These are phyloP conservation scores for Acipenser transmontanus DNA, from an alignment of 2,797 vertebrate genomes.

Conservation along the genomic window DNA sequence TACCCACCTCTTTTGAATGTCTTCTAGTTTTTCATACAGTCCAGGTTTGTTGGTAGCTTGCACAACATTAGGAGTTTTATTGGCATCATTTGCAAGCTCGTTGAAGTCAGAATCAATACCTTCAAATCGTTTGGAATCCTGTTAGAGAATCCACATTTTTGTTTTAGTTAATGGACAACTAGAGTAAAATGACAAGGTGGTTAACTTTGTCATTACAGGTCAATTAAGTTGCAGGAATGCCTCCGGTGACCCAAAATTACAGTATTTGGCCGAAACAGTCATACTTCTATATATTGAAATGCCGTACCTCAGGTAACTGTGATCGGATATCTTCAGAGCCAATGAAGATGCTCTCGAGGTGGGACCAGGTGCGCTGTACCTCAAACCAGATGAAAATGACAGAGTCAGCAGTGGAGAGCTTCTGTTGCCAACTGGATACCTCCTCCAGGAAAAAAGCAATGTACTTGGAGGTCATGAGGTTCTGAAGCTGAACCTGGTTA, in stretches of 20 bases:
- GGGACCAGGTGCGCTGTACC: slow-evolving; percentile 84
- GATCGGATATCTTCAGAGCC: slow-evolving; percentile 86
- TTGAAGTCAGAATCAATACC: slow-evolving; percentile 86
- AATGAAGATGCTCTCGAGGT: slow-evolving; percentile 93
- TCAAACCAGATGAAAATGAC: slow-evolving; percentile 88
- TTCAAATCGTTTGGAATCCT: slow-evolving; percentile 86
- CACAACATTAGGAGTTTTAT: slow-evolving; percentile 80
- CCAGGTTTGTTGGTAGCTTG: slow-evolving; percentile 80
- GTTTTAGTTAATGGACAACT: slow-evolving; percentile 17
- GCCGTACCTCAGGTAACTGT: slow-evolving; percentile 82
- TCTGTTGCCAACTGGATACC: slow-evolving; percentile 82
- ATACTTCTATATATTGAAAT: background rate
- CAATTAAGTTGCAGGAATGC: too few species aligned
- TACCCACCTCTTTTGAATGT: slow-evolving; percentile 74
- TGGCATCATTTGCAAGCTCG: slow-evolving; percentile 63
- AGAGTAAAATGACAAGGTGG: background rate
- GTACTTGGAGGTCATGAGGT: slow-evolving; percentile 77
- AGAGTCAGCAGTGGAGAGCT: slow-evolving; percentile 67
- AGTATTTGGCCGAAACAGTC: too few species aligned
- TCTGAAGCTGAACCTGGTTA: slow-evolving; percentile 92
- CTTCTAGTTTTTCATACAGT: slow-evolving; percentile 77
- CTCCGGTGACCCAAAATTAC: too few species aligned
- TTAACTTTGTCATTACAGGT: too few species aligned
- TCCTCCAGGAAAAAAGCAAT: slow-evolving; percentile 84
- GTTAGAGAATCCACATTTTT: slow-evolving; percentile 28